Base-by-base conservation (phyloP, 2,888 invertebrate species). In the Erebia aethiops region DNA sequence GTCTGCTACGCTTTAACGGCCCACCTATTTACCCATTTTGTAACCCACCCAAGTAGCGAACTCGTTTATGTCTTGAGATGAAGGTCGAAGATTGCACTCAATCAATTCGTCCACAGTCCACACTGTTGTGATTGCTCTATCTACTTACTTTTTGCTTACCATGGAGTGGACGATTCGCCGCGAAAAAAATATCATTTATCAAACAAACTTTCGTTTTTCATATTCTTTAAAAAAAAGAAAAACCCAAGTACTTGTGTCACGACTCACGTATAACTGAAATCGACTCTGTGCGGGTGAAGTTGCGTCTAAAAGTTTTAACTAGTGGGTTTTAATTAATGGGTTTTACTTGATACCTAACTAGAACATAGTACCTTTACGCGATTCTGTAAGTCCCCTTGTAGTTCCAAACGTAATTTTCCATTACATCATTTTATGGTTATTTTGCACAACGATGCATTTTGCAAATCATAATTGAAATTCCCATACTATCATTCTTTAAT, bases 361-460 rank as follows among this genome's bases (percentile, higher is more conserved):
- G 35, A n/a, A 13, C 26, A 9, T 46, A 46, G 14, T 51, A n/a
- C 14, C 14, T 41, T 4, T 35, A 35, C 7, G 35, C 41, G 35
- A 43, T 16, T 43, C 16, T 13, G 61, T 61, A 18, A 16, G 16
- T 7, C 41, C 61, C 43, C 61, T 61, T 46, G 61, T n/a, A n/a
- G n/a, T 43, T 16, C 18, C 43, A 61, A 18, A 43, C 11, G 61
- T 43, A 61, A 61, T 43, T 61, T 58, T 18, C 61, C 61, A 43
- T 61, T 43, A 18, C 43, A 16, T 43, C 43, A 61, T 43, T 61
- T 26, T 26, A 3, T 18, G n/a, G n/a, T n/a, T n/a, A n/a, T n/a
- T n/a, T n/a, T n/a, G n/a, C n/a, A n/a, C n/a, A n/a, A n/a, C n/a
- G n/a, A n/a, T n/a, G n/a, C n/a, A n/a, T n/a, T n/a, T n/a, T n/a